Conservation (phyloP, 1,140 invertebrate species). For the Drosophila auraria region DNA sequence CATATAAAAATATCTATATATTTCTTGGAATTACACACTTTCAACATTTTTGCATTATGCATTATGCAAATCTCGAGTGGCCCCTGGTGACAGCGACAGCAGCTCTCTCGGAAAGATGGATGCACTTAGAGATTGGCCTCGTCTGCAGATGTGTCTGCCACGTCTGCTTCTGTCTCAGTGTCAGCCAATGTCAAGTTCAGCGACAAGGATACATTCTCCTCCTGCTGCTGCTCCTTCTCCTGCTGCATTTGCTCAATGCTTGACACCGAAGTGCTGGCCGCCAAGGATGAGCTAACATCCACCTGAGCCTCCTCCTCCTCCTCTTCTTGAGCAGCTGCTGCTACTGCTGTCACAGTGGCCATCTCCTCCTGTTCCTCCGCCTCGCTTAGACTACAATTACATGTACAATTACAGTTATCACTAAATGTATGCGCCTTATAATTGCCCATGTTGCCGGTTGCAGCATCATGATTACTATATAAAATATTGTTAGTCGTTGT, state of each 20-base stretch:
- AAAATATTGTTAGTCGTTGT: constrained; percentile 80
- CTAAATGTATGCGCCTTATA: constrained; percentile 81
- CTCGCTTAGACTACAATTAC: constrained; percentile 78
- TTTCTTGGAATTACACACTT: constrained; percentile 10
- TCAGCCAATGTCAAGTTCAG: constrained; percentile 80
- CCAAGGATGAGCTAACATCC: constrained; percentile 56
- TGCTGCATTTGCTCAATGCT: constrained; percentile 73
- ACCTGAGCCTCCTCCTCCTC: constrained; percentile 7
- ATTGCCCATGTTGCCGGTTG: constrained; percentile 55
- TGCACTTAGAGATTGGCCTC: constrained; percentile 58
- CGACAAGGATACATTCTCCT: constrained; percentile 54
- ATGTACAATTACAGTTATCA: constrained; percentile 82
- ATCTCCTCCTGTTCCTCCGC: constrained; percentile 19
- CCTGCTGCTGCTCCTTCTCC: constrained; percentile 1
- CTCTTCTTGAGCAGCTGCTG: constrained; percentile 34
- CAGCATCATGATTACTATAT: constrained; percentile 75
- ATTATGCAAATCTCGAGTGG: constrained; percentile 67
- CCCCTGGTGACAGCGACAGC: constrained; percentile 41
- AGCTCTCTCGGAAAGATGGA: constrained; percentile 6
- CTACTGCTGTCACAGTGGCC: constrained; percentile 42
- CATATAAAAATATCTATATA: constrained; percentile 47
- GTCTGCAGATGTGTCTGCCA: constrained; percentile 36
- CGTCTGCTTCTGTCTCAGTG: constrained; percentile 48
- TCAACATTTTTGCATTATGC: constrained; percentile 29
- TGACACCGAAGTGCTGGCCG: constrained; percentile 73